Evolutionary conservation across 2,888 invertebrate species (phyloP).

Genomic region (Phyllotreta cruciferae): DNA sequence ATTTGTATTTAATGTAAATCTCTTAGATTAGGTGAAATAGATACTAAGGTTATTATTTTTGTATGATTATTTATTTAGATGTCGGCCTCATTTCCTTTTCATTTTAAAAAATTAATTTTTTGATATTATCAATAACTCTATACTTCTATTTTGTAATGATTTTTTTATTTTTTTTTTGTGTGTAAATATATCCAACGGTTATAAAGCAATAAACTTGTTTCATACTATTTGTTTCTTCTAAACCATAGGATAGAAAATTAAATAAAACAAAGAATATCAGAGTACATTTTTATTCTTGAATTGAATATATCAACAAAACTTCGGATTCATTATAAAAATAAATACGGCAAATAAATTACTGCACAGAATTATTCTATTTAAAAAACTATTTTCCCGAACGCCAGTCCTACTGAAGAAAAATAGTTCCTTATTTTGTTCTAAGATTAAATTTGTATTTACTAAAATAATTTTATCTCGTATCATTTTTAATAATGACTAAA

Average conservation of each 20-base stretch:
- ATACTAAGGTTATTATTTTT: conserved; percentile 46
- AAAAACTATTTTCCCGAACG: neutral
- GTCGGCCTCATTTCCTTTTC: conserved; percentile 38
- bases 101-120: conserved; percentile 41
- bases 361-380: conserved; percentile 21
- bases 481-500: conserved; percentile 45
- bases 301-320: conserved; percentile 27
- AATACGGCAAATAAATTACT: conserved; percentile 38
- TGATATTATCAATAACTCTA: conserved; percentile 33
- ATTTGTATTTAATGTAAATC: conserved; percentile 33
- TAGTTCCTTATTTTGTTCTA: conserved; percentile 7
- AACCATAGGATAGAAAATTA: neutral
- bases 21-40: conserved; percentile 33
- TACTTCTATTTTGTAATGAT: conserved; percentile 49
- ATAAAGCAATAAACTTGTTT: conserved; percentile 53
- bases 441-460: conserved; percentile 9
- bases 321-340: conserved; percentile 36
- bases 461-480: conserved; percentile 33
- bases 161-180: conserved; percentile 50
- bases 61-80: conserved; percentile 49
- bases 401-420: conserved; percentile 20
- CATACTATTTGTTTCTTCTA: conserved; percentile 37
- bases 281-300: conserved; percentile 32
- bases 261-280: conserved; percentile 10
- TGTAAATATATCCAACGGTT: conserved; percentile 51